Base-by-base conservation (phyloP, 2,888 invertebrate species). In the Suillia variegata region DNA sequence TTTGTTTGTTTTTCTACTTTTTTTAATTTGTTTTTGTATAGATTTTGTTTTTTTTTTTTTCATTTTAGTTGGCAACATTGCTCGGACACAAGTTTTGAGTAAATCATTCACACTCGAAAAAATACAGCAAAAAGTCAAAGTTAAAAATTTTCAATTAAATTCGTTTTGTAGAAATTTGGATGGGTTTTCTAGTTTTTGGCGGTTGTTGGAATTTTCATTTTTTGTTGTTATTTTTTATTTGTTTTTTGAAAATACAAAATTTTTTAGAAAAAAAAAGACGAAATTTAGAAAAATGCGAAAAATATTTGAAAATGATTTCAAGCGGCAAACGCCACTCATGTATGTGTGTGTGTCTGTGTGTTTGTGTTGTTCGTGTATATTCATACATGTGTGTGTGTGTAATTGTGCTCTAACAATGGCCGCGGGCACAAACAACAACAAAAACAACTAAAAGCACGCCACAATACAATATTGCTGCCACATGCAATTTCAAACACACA, bases 261-360 rank as follows among this genome's bases (percentile, higher is more conserved):
- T 48, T 42, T 54, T 34, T 20, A 31, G 20, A 31, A 53, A 54
- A 54, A 24, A 33, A 13, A 56, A n/a, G 8, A 22, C 13, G 26
- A 26, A 26, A 26, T 26, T 26, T 10, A 5, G 26, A 26, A 26
- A 42, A 51, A 48, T 38, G 47, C 61, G 26, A 26, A 26, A 66
- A 67, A 67, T 65, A 66, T 64, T 67, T 69, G 67, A 65, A 62
- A 67, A 70, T 26, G 26, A 26, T 42, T 42, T 42, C 17, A 5
- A 42, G 17, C n/a, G 17, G 17, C 42, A 17, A 15, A 4, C n/a
- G 42, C 17, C 4, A 42, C 10, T 47, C 17, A 17, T 21, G 20
- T 13, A 17, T 24, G 17, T 6, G 13, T 45, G 15, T 12, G 13
- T 49, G 17, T 17, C 26, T 51, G 26, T 15, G 6, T 45, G 5